Percentiles rank a stretch among this genome's conserved stretches.
Evolutionary conservation across 2,797 vertebrate species (phyloP).

Genomic region (Enteromius anoplus): DNA sequence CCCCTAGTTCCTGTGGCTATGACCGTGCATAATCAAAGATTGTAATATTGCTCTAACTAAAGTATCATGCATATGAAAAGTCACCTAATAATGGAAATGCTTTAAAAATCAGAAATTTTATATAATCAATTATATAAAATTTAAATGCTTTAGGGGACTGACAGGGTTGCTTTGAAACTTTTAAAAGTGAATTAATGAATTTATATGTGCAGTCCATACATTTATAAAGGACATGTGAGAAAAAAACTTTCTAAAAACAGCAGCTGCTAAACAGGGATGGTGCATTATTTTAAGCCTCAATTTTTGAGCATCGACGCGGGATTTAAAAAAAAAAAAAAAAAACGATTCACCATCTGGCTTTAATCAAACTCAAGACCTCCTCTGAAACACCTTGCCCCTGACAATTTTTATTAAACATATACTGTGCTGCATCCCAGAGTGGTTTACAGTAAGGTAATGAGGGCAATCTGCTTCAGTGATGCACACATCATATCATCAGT

Average conservation of each 20-base stretch:
- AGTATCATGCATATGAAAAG: neutral
- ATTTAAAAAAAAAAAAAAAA: slow-evolving; percentile 34
- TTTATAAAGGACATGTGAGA: neutral
- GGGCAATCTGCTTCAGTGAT: slow-evolving; percentile 25
- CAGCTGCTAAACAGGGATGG: neutral
- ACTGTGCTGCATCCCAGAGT: neutral
- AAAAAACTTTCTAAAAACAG: neutral
- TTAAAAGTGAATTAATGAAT: neutral
- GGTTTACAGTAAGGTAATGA: slow-evolving; percentile 43
- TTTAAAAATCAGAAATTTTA: neutral
- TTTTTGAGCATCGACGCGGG: neutral
- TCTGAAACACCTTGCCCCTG: slow-evolving; percentile 31
- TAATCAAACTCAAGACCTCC: slow-evolving; percentile 29
- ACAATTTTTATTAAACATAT: slow-evolving; percentile 19
- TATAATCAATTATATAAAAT: neutral
- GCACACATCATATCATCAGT: slow-evolving; percentile 32
- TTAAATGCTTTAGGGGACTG: too few relatives aligned
- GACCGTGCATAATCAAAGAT: neutral
- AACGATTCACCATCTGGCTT: slow-evolving; percentile 29
- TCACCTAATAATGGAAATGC: neutral
- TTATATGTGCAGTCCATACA: neutral
- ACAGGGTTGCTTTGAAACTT: too few relatives aligned
- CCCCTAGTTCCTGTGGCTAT: too few relatives aligned
- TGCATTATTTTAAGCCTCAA: slow-evolving; percentile 6
- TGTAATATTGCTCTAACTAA: neutral